Evolutionary conservation across 1,140 invertebrate genomes (phyloP), one percentile per base, ranked within the genome.

Genomic region (Leptinotarsa undecemlineata): DNA sequence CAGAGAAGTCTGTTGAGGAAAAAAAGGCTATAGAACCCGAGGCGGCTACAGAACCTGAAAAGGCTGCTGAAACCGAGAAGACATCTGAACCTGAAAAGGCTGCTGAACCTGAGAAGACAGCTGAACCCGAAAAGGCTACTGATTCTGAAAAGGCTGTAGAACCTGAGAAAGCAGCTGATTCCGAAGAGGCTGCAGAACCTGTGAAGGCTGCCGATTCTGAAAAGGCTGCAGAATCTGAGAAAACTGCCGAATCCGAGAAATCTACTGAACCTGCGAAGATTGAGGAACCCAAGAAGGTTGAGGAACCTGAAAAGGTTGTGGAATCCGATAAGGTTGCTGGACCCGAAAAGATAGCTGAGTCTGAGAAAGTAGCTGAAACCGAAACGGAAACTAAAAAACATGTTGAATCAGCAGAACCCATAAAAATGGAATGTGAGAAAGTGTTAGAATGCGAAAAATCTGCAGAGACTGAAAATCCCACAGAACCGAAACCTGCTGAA

Each of bases 401-500:
- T 42, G 33, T 42, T 15, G 19, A 68, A 33, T 62, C 60, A 62
- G 4, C 15, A 62, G 60, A 13, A 4, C 21, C 60, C 4, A 19
- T 11, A 62, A 62, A n/a, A 8, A 21, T 62, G 60, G 60, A 62
- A 17, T 19, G n/a, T 14, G 21, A 62, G 61, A 13, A 69, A 21
- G 68, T 69, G 62, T 11, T n/a, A 62, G 60, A 70, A 68, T 17
- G 19, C 8, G 75, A 73, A 42, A 51, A 70, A 67, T 21, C 15
- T 62, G 15, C n/a, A 72, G 61, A 67, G 48, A 60, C 51, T 42
- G 23, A 73, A 26, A 73, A 67, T 51, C 47, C 60, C 64, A 51
- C 62, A 42, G 48, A 61, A 42, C 20, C 48, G 13, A 70, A 48
- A 71, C 15, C 33, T 68, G 63, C 42, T 61, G 71, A 72, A 67